phyloP scores from a whole-genome alignment of 2,797 vertebrate genomes.

The Siniperca scherzeri region DNA sequence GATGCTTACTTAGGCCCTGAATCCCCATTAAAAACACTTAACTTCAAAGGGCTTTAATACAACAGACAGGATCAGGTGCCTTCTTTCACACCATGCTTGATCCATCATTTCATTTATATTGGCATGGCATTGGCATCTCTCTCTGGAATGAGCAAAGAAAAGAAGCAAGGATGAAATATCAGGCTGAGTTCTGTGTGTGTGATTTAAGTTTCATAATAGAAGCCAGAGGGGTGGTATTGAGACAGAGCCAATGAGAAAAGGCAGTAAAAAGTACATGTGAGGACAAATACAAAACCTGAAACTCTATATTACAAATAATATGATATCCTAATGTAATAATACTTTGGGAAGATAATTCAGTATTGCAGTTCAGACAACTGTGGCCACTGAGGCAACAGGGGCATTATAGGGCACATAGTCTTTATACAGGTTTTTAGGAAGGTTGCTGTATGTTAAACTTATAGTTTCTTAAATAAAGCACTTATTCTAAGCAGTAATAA shows the following conservation, averaged over 20 bases:
- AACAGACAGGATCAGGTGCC: constrained; percentile 30
- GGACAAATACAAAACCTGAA: constrained; percentile 25
- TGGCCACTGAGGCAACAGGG: neutral
- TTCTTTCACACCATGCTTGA: constrained; percentile 24
- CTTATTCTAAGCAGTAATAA: neutral
- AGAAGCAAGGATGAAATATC: constrained; percentile 15
- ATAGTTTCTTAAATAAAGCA: neutral
- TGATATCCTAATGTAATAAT: constrained; percentile 6
- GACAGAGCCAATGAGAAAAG: constrained; percentile 9
- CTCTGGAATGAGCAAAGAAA: constrained; percentile 39
- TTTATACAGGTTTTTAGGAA: neutral
- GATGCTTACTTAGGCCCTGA: neutral
- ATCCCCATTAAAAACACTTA: constrained; percentile 19
- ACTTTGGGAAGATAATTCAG: neutral
- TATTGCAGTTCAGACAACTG: constrained; percentile 10
- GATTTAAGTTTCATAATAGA: constrained; percentile 40
- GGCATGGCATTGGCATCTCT: constrained; percentile 33
- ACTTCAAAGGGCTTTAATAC: constrained; percentile 26
- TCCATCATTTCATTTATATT: constrained; percentile 40
- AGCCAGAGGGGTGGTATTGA: constrained; percentile 6
- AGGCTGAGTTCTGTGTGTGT: neutral
- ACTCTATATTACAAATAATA: constrained; percentile 26
- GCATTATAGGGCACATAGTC: neutral
- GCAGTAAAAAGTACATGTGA: constrained; percentile 25
- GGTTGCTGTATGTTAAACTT: neutral